Evolutionary conservation across 2,113 vertebrate species (phyloP).

Genomic region (Rostratula benghalensis): DNA sequence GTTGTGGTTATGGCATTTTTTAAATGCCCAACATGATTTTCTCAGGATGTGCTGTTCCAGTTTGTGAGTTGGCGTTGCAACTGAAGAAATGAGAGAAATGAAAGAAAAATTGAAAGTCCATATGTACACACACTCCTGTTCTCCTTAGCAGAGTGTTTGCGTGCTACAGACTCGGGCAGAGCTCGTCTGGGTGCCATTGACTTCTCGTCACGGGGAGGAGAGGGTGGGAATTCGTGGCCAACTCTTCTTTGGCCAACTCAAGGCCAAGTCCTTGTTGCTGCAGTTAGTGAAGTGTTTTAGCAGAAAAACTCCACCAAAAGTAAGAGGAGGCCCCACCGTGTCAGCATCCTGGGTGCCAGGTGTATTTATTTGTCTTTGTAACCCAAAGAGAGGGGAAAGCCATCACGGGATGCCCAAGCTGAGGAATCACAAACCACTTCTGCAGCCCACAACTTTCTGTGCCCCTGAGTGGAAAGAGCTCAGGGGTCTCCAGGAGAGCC

Average conservation of each 20-base stretch:
- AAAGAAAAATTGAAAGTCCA: background rate
- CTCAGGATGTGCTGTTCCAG: background rate
- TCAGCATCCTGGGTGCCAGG: fast-evolving
- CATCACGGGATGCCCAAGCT: fast-evolving
- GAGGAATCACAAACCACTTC: background rate
- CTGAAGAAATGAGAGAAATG: background rate
- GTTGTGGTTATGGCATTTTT: background rate
- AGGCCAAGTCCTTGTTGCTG: too few relatives aligned
- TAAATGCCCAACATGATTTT: background rate
- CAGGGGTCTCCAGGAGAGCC: background rate
- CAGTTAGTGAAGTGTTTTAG: background rate
- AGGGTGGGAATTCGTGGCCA: too few relatives aligned
- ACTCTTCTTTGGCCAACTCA: too few relatives aligned
- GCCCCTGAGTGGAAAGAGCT: background rate
- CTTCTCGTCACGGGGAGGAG: too few relatives aligned
- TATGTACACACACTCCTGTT: background rate
- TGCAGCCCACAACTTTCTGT: fast-evolving
- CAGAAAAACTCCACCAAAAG: background rate
- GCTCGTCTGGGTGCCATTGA: background rate
- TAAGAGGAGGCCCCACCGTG: background rate
- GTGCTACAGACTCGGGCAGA: background rate
- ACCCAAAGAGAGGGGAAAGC: background rate
- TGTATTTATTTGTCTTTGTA: background rate
- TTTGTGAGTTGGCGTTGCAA: background rate
- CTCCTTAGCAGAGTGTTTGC: background rate